A percentile compares a stretch with the other conserved stretches of the same genome.
These are phyloP conservation scores for Argyresthia goedartella DNA, from an alignment of 2,888 invertebrate species.

Conservation along the genomic window DNA sequence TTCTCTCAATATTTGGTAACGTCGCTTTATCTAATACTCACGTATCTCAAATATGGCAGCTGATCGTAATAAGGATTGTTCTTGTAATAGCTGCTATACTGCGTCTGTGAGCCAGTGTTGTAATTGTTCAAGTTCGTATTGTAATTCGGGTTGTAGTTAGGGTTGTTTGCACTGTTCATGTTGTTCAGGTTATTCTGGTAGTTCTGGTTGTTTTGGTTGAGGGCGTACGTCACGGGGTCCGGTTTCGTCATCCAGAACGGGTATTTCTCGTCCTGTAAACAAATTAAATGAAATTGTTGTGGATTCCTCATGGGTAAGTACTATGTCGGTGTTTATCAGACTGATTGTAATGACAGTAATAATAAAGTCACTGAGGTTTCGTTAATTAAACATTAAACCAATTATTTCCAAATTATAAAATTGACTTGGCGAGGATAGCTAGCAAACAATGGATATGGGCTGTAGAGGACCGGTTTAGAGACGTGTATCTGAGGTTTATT, in stretches of 20 bases:
- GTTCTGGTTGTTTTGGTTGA: conserved; percentile 20
- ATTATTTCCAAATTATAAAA: background rate
- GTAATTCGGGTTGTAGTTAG: conserved; percentile 13
- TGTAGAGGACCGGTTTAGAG: too few relatives aligned
- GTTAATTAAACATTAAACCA: background rate
- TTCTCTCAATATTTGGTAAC: too few relatives aligned
- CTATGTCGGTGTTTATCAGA: background rate
- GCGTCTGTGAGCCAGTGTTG: conserved; percentile 33
- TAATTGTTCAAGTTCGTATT: conserved; percentile 26
- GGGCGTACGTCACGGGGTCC: conserved; percentile 59
- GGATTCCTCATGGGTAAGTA: too few relatives aligned
- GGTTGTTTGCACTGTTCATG: conserved; percentile 34
- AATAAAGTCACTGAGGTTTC: background rate
- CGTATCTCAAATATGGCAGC: conserved; percentile 80
- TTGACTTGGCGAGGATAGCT: too few relatives aligned
- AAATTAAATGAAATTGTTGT: background rate
- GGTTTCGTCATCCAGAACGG: conserved; percentile 85
- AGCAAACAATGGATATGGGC: too few relatives aligned
- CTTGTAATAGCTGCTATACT: conserved; percentile 26
- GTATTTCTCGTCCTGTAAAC: conserved; percentile 76
- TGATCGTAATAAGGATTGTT: conserved; percentile 55
- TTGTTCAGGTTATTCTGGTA: conserved; percentile 17
- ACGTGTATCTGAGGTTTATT: too few relatives aligned
- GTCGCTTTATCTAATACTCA: conserved; percentile 43
- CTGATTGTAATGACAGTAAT: background rate